phyloP scores from a whole-genome alignment of 2,888 invertebrate genomes.

The Margaritifera margaritifera region DNA sequence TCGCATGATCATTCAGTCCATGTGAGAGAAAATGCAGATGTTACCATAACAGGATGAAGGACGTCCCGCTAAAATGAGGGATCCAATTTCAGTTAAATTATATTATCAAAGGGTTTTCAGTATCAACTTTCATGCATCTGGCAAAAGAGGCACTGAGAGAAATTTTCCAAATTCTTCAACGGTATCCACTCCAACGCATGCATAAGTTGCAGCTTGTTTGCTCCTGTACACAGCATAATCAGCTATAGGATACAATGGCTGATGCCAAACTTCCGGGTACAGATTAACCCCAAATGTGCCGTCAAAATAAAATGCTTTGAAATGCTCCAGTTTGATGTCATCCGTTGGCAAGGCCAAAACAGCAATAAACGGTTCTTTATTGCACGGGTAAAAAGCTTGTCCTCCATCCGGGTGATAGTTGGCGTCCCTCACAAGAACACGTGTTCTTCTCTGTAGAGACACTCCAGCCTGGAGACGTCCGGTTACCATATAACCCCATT shows the following conservation, averaged over 20 bases:
- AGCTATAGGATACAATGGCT: constrained; percentile 21
- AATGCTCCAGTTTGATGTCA: constrained; percentile 23
- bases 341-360: constrained; percentile 29
- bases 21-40: too few relatives aligned
- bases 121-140: background rate
- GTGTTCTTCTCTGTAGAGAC: constrained; percentile 20
- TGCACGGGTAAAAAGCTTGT: constrained; percentile 34
- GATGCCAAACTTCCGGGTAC: constrained; percentile 30
- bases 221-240: constrained; percentile 21
- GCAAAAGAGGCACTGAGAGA: constrained; percentile 21
- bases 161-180: constrained; percentile 28
- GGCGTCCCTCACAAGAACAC: constrained; percentile 35
- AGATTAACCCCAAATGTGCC: constrained; percentile 34
- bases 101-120: background rate
- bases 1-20: too few relatives aligned
- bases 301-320: constrained; percentile 34
- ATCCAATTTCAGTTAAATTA: background rate
- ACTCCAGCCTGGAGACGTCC: constrained; percentile 33
- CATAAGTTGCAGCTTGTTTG: constrained; percentile 30
- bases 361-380: constrained; percentile 17
- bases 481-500: constrained; percentile 17
- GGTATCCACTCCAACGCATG: constrained; percentile 28
- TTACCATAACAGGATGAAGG: background rate
- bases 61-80: background rate
- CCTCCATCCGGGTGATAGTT: constrained; percentile 48